Evolutionary conservation across 2,888 invertebrate species (phyloP), one percentile per base, ranked within the genome.

Genomic region (Epiblema foenella): DNA sequence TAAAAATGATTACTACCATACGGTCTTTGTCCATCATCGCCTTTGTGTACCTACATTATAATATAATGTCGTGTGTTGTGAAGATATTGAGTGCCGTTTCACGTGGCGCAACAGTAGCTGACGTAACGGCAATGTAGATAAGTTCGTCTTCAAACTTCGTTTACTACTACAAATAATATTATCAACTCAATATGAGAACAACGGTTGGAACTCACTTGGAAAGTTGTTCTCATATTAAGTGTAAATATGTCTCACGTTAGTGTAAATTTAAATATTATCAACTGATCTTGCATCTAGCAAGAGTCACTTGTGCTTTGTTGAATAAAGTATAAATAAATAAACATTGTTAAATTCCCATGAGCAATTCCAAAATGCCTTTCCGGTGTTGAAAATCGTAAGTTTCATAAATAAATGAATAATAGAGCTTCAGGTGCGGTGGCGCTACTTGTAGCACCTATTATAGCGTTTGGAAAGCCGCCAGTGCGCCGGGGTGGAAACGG

Each of bases 391-490:
- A 24, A 4, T 15, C 15, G 42, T 46, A 7, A 46, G 42, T 12
- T n/a, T 15, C 15, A 46, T 46, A 46, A 7, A 15, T 15, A 42
- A 46, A n/a, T 46, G n/a, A 7, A n/a, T n/a, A 46, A n/a, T n/a
- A 33, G 37, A 64, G 52, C 37, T 42, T 18, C 33, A 63, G 49
- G 51, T 52, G 39, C 7, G 33, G 37, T 56, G 20, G 12, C 52
- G 49, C 15, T 42, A 56, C 42, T 39, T 42, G 17, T 54, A 58
- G 24, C 54, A 24, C 42, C 42, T 54, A 64, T 63, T 42, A 59
- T 60, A 72, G 75, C 77, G 77, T 78, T 81, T 81, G 78, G 78
- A 80, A 75, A 54, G 64, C 73, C 75, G 80, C 78, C 81, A 79
- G 82, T 75, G 82, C 79, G 76, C 70, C 79, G 78, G 78, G 71